Base-by-base conservation (phyloP, 2,113 vertebrate species). In the Apeltes quadracus region DNA sequence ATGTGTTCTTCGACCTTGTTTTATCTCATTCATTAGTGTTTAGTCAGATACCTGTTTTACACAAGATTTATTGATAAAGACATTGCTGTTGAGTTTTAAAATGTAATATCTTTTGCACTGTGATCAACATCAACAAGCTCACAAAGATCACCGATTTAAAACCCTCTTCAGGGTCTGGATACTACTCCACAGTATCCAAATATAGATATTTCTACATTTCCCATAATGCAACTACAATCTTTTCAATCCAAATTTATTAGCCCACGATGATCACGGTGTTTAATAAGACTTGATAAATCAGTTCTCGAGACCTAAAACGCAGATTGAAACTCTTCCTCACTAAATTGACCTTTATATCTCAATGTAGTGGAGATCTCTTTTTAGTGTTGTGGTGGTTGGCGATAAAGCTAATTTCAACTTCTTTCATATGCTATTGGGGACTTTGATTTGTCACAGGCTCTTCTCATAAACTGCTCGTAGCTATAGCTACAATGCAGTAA, bases 291-390 rank as follows among this genome's bases (percentile, higher is more conserved):
- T 68, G 56, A 68, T 36, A 53, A 11, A 13, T 46, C 34, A n/a
- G n/a, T 63, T 48, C 50, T 69, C 27, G 3, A 23, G 51, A 38
- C 51, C 41, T 34, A 32, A 54, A 55, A 41, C 46, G 39, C 67
- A 66, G 67, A 75, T 71, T 71, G 61, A 61, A 61, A 11, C 73
- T 61, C 67, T 41, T n/a, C 61, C 51, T 59, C 61, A 65, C 25
- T 58, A 63, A 44, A 51, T 68, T 71, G 68, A 78, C 67, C 75
- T 78, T 78, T 78, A 77, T 63, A 71, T 61, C 46, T 71, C 72
- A 72, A 29, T 57, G 67, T 2, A 4, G n/a, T 55, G 25, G 61
- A 50, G 23, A 34, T 25, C 7, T 13, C 4, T 10, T 25, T 50
- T 75, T 66, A 71, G 61, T 71, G 39, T 54, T 44, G 51, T 34